Evolutionary conservation across 2,113 vertebrate genomes (phyloP), one percentile per base, ranked within the genome.

Genomic region (Morone chrysops): DNA sequence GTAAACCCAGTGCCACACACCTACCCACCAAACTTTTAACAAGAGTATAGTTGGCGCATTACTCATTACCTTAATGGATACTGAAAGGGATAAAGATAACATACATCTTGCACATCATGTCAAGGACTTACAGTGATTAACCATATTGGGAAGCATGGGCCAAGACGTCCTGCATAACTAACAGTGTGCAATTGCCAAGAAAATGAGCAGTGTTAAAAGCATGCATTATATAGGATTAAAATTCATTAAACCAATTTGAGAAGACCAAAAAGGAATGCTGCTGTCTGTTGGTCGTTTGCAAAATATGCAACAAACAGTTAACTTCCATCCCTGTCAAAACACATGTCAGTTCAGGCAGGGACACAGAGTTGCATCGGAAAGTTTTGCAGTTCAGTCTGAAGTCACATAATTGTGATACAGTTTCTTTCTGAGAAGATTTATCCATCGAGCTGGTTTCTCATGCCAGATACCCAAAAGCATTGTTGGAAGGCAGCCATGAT

Each of bases 391-490:
- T 92, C 83, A 86, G 77, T 91, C 47, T 89, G 84, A 90, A 94
- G 89, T 92, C 88, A 71, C 76, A 87, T 38, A 79, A 92, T 94
- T 91, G 82, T 71, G 92, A 89, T 78, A 78, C 86, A 69, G 82
- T 83, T 60, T 87, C 83, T 88, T 92, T 91, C 82, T 66, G 90
- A 86, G 78, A 83, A 89, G 90, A 92, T 93, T 93, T 92, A 93
- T 89, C 91, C 93, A 75, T 72, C 5, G 78, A 88, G 56, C 78
- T 89, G 75, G 84, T 70, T 88, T 72, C 69, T 84, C 63, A 89
- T 96, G 96, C 96, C 96, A 96, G 95, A 96, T 96, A 96, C 95
- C 96, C 96, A 95, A 96, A 95, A 96, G 92, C 91, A 91, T 91
- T 92, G 90, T 96, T 96, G 97, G 96, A 93, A 87, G 71, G 71